A percentile compares a stretch with the other conserved stretches of the same genome.
phyloP scores from a whole-genome alignment of 1,140 invertebrate genomes.

The Heliconius congener region DNA sequence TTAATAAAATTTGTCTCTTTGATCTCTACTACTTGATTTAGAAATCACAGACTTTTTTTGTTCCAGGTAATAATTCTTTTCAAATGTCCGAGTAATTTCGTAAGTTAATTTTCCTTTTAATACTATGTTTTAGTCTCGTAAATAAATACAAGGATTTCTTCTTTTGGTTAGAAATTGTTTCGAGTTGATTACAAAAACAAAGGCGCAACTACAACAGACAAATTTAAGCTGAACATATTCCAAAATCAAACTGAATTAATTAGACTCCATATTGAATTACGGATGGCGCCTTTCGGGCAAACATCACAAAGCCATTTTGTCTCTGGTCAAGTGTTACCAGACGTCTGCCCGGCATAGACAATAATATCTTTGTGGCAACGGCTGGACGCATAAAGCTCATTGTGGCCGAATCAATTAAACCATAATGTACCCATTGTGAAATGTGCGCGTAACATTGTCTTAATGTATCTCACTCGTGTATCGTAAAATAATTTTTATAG shows the following conservation, averaged over 20 bases:
- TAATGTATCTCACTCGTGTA: slow-evolving; percentile 76
- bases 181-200: slow-evolving; percentile 24
- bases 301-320: slow-evolving; percentile 80
- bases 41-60: slow-evolving; percentile 2
- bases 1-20: neutral
- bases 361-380: slow-evolving; percentile 73
- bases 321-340: slow-evolving; percentile 79
- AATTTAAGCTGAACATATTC: slow-evolving; percentile 44
- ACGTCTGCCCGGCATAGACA: slow-evolving; percentile 76
- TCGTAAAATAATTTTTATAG: slow-evolving; percentile 79
- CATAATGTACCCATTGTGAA: slow-evolving; percentile 77
- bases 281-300: slow-evolving; percentile 71
- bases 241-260: slow-evolving; percentile 66
- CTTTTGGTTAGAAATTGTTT: neutral
- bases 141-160: neutral
- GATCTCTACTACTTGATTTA: slow-evolving; percentile 1
- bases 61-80: slow-evolving; percentile 27
- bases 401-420: slow-evolving; percentile 77
- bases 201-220: slow-evolving; percentile 8
- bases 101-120: neutral
- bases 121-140: neutral
- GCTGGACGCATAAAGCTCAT: slow-evolving; percentile 71
- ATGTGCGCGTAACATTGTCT: slow-evolving; percentile 74
- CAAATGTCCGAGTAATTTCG: neutral
- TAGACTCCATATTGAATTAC: slow-evolving; percentile 75